Conservation (phyloP, 1,140 invertebrate genomes). For the Antheraea mylitta region DNA sequence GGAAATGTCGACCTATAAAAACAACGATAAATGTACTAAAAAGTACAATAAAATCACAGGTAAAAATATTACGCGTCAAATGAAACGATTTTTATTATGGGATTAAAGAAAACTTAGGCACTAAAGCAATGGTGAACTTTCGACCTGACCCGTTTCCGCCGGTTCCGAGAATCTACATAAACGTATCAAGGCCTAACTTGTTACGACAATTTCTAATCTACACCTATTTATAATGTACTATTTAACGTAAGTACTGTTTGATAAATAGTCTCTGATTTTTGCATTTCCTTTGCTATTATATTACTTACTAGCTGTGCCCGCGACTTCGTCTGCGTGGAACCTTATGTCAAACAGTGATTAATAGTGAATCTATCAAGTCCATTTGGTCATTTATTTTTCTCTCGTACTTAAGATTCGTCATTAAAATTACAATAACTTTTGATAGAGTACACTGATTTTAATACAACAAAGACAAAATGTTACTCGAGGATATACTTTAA, state of each 20-base stretch:
- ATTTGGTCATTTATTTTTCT: too few relatives aligned
- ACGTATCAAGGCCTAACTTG: not conserved
- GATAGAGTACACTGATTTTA: too few relatives aligned
- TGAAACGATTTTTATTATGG: conserved; percentile 10
- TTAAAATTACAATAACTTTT: too few relatives aligned
- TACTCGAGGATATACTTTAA: too few relatives aligned
- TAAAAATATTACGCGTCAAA: not conserved
- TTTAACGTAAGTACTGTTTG: not conserved
- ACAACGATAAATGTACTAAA: not conserved
- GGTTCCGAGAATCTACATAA: conserved; percentile 2
- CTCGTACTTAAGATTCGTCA: too few relatives aligned
- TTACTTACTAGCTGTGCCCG: too few relatives aligned
- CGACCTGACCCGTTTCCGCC: conserved; percentile 28
- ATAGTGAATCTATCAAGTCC: too few relatives aligned
- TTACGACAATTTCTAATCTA: conserved; percentile 2
- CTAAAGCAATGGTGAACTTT: conserved; percentile 25
- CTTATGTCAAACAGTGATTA: too few relatives aligned
- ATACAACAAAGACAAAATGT: too few relatives aligned
- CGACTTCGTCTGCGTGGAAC: too few relatives aligned
- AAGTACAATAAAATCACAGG: conserved; percentile 4
- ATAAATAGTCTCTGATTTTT: not conserved
- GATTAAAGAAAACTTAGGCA: conserved; percentile 23
- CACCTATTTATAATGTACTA: not conserved
- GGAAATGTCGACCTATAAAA: not conserved
- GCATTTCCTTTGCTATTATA: not conserved